Base-by-base conservation (phyloP, 2,113 vertebrate genomes). In the Zosterops hypoxanthus region DNA sequence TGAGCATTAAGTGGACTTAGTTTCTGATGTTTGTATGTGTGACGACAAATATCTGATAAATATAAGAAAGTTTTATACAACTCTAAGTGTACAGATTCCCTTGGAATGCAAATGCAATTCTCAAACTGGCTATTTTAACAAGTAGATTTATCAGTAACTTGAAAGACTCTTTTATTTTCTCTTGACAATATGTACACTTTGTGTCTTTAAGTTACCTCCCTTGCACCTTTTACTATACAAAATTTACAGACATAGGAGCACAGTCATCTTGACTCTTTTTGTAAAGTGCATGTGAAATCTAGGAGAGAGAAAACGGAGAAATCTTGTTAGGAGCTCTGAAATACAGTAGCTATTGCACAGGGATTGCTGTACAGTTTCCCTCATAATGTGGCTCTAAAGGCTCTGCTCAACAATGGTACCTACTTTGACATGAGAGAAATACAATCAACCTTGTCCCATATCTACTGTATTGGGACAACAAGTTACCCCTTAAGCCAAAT, bases 271-370 rank as follows among this genome's bases (percentile, higher is more conserved):
- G 59, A 81, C 75, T 78, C 72, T 84, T 63, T 78, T 78, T 41
- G 42, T 97, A 96, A 93, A 96, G 93, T 96, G 94, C 96, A 68
- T 49, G n/a, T 91, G 64, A 94, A 90, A 91, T 52, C 39, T 26
- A 56, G 61, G 49, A 86, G 90, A 84, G 29, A 70, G 36, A 65
- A 79, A 78, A 83, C 8, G 19, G 64, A 75, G 60, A 75, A 83
- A 52, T 33, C 24, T n/a, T 63, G 8, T 42, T 33, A 65, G 41
- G 55, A 79, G 9, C 63, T 89, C 49, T 88, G 64, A 24, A 76
- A 82, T 34, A 50, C 41, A 70, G 39, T 55, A 72, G 64, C 73
- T 56, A 25, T 72, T 92, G 49, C 63, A 46, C 39, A 64, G 78
- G 26, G 42, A 72, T 59, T 70, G n/a, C 76, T 68, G 13, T 44